Percentiles rank a stretch among this genome's conserved stretches.
Conservation (phyloP, 2,888 invertebrate species). For the Heliconius charithonia region DNA sequence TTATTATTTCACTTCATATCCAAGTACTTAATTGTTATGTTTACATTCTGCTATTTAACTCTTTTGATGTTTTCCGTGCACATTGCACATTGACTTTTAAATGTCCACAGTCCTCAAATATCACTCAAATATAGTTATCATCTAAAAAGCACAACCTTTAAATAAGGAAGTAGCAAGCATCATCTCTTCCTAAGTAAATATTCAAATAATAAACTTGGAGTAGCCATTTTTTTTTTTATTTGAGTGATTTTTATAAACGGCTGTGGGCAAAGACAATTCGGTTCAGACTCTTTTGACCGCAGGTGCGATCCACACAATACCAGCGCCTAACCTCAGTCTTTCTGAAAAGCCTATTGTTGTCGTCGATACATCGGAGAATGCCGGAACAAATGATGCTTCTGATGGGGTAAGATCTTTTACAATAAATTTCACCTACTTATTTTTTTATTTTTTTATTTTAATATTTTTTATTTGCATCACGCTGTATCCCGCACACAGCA, state of each 20-base stretch:
- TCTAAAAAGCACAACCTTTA: neutral
- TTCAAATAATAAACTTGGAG: neutral
- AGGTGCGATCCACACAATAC: conserved; percentile 93
- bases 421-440: neutral
- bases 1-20: no score
- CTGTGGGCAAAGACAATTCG: conserved; percentile 63
- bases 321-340: conserved; percentile 91
- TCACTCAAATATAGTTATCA: conserved; percentile 24
- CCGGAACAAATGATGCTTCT: conserved; percentile 49
- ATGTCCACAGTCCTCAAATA: conserved; percentile 37
- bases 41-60: neutral
- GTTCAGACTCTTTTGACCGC: conserved; percentile 66
- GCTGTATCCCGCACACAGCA: neutral
- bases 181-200: neutral
- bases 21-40: neutral
- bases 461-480: no score
- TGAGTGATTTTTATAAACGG: conserved; percentile 50
- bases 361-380: conserved; percentile 60
- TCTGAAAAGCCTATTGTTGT: conserved; percentile 85
- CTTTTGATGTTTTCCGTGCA: conserved; percentile 37
- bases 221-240: neutral
- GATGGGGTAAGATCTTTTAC: conserved; percentile 59
- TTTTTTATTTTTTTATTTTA: no score
- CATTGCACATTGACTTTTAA: conserved; percentile 28
- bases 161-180: neutral